A percentile compares a stretch with the other conserved stretches of the same genome.
Evolutionary conservation across 1,140 invertebrate genomes (phyloP).

Genomic region (Lithobius niger): DNA sequence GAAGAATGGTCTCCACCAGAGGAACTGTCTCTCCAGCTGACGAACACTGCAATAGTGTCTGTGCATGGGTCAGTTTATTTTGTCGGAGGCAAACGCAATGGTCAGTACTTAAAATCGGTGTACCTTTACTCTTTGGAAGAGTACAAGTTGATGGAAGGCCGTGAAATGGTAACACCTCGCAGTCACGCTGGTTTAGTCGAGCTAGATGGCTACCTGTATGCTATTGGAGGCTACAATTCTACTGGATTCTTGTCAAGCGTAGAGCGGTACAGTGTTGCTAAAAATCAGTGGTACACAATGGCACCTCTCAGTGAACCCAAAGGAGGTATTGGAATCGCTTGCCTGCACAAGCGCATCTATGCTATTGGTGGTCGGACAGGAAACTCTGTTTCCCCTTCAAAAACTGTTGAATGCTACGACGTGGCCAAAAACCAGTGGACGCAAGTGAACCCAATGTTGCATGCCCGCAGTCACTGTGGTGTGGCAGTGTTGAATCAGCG

Average conservation of each 20-base stretch:
- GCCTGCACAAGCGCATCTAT: not conserved
- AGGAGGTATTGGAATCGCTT: slow-evolving; percentile 5
- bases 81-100: not conserved
- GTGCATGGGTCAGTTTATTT: not conserved
- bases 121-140: not conserved
- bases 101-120: not conserved
- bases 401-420: slow-evolving; percentile 9
- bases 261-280: not conserved
- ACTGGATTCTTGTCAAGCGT: slow-evolving; percentile 1
- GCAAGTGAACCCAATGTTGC: not conserved
- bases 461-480: slow-evolving; percentile 6
- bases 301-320: slow-evolving; percentile 1
- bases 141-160: not conserved
- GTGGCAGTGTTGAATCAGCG: not conserved
- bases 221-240: slow-evolving; percentile 6
- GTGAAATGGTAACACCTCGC: not conserved
- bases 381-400: not conserved
- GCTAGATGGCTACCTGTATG: not conserved
- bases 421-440: slow-evolving; percentile 7
- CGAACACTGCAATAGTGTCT: not conserved
- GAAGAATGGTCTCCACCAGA: not conserved
- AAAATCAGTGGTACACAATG: not conserved
- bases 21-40: not conserved
- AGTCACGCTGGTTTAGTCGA: slow-evolving; percentile 3
- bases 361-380: slow-evolving; percentile 6